phyloP scores from a whole-genome alignment of 2,797 vertebrate species.

The Otolemur crassicaudatus region DNA sequence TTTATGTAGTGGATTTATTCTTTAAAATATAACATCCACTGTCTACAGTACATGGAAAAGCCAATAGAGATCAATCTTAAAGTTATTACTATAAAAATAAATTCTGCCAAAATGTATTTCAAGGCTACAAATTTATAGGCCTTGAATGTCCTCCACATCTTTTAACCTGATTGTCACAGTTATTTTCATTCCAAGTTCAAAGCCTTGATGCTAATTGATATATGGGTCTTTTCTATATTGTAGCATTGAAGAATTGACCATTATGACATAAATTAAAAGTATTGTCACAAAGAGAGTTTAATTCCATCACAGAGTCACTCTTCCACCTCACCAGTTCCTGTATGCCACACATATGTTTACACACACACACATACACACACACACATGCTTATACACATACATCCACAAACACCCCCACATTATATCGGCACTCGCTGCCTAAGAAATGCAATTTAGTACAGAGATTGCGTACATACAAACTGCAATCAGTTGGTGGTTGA shows the following conservation, averaged over 20 bases:
- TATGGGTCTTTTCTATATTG: neutral
- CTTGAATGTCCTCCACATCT: neutral
- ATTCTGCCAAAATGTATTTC: conserved; percentile 5
- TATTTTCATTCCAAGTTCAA: neutral
- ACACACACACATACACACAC: neutral
- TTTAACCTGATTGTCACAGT: neutral
- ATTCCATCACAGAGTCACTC: neutral
- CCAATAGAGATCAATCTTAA: neutral
- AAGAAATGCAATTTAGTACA: neutral
- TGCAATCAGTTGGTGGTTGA: neutral
- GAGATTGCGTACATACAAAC: neutral
- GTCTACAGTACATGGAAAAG: neutral
- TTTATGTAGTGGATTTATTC: conserved; percentile 45
- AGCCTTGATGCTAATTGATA: neutral
- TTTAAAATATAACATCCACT: neutral
- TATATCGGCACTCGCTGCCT: neutral
- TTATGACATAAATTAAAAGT: neutral
- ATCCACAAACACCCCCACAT: neutral
- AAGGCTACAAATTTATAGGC: neutral
- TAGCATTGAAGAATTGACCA: neutral
- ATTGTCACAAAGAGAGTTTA: conserved; percentile 11
- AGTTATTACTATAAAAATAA: neutral
- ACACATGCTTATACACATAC: neutral
- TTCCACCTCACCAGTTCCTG: accelerated
- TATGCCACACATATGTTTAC: neutral